phyloP scores from a whole-genome alignment of 2,113 vertebrate genomes.

The Miniopterus natalensis region DNA sequence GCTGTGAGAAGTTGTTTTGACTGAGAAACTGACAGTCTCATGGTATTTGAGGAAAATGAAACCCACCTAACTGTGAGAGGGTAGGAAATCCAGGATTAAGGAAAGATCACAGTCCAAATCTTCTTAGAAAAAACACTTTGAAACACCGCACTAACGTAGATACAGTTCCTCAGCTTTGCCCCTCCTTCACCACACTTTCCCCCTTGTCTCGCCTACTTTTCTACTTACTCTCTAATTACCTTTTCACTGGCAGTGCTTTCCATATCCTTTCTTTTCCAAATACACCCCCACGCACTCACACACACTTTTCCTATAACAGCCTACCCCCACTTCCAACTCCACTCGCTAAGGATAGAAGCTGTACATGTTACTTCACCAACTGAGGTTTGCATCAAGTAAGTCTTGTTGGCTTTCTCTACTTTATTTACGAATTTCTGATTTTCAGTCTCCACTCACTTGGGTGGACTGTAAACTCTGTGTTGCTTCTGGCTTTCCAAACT shows the following conservation, averaged over 20 bases:
- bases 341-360: neutral
- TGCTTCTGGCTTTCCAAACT: neutral
- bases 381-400: neutral
- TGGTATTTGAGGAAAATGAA: neutral
- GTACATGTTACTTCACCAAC: neutral
- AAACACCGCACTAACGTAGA: neutral
- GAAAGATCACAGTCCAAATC: conserved; percentile 36
- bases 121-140: conserved; percentile 38
- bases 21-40: neutral
- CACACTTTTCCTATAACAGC: neutral
- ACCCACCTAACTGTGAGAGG: neutral
- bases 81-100: conserved; percentile 35
- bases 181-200: neutral
- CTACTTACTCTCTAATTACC: neutral
- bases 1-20: neutral
- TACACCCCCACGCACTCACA: neutral
- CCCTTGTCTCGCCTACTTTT: neutral
- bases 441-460: neutral
- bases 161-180: neutral
- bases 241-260: neutral
- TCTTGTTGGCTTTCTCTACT: neutral
- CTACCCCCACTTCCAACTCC: neutral
- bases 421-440: neutral
- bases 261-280: neutral
- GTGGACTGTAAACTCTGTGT: neutral